Evolutionary conservation across 2,113 vertebrate species (phyloP).

Genomic region (Pongo abelii): DNA sequence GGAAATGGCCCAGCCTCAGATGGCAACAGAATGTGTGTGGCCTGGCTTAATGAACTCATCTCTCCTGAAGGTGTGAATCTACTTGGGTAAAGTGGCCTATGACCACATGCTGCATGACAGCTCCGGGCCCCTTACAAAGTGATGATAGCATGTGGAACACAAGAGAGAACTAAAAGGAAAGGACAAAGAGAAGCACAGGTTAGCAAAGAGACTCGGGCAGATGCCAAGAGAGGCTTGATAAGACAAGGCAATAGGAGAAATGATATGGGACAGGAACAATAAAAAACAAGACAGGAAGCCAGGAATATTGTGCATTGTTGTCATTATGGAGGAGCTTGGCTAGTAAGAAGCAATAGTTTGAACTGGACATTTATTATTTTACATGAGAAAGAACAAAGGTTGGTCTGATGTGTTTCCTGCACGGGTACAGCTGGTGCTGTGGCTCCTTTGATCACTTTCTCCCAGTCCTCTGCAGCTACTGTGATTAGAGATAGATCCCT

Average conservation of each 20-base stretch:
- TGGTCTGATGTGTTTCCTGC: constrained; percentile 83
- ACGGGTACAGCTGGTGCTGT: constrained; percentile 73
- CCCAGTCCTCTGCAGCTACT: constrained; percentile 75
- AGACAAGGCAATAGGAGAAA: not conserved
- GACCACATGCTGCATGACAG: not conserved
- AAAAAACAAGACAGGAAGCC: not conserved
- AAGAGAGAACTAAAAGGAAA: not conserved
- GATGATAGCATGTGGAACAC: not conserved
- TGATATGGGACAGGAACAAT: not conserved
- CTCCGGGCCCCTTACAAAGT: not conserved
- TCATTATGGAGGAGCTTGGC: not conserved
- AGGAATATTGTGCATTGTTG: not conserved
- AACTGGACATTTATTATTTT: constrained; percentile 78
- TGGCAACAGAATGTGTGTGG: constrained; percentile 46
- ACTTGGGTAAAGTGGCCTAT: not conserved
- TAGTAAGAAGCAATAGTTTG: constrained; percentile 16
- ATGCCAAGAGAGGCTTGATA: not conserved
- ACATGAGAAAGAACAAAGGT: constrained; percentile 82
- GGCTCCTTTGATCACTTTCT: constrained; percentile 87
- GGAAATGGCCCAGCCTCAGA: constrained; percentile 55
- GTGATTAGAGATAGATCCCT: constrained; percentile 82
- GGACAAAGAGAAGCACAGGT: not conserved
- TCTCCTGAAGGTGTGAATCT: constrained; percentile 26
- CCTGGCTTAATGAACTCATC: constrained; percentile 38
- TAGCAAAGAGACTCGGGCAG: not conserved